A percentile compares a stretch with the other conserved stretches of the same genome.
These are phyloP conservation scores for Anguilla rostrata DNA, from an alignment of 2,113 vertebrate genomes.

Conservation along the genomic window DNA sequence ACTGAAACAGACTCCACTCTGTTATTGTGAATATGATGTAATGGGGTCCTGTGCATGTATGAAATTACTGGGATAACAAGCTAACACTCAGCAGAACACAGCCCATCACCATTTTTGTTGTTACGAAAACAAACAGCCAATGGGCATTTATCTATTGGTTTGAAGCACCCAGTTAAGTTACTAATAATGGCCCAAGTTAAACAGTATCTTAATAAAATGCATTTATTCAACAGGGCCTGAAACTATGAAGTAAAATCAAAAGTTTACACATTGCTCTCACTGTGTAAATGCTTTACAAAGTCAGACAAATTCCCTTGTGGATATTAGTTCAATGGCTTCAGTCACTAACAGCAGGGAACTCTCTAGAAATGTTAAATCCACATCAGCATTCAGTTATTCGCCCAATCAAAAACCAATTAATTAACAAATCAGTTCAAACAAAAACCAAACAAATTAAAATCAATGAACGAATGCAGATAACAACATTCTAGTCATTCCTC, in stretches of 20 bases:
- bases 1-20: too few relatives aligned
- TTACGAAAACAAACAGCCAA: not conserved
- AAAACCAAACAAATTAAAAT: not conserved
- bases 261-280: too few relatives aligned
- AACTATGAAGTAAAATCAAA: too few relatives aligned
- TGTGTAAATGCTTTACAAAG: too few relatives aligned
- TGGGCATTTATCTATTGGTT: not conserved
- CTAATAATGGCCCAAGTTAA: not conserved
- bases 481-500: not conserved
- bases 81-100: not conserved
- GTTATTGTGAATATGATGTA: too few relatives aligned
- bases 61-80: not conserved
- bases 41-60: too few relatives aligned
- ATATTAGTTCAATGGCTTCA: not conserved
- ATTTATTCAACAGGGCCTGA: not conserved
- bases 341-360: not conserved
- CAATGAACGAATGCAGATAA: not conserved
- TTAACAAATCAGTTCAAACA: not conserved
- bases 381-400: not conserved
- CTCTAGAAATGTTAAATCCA: not conserved
- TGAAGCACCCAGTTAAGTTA: not conserved
- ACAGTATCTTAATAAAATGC: not conserved
- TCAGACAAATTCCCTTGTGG: not conserved
- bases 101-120: not conserved
- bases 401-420: not conserved